Conservation (phyloP, 1,140 invertebrate genomes). For the Drosophila gunungcola region DNA sequence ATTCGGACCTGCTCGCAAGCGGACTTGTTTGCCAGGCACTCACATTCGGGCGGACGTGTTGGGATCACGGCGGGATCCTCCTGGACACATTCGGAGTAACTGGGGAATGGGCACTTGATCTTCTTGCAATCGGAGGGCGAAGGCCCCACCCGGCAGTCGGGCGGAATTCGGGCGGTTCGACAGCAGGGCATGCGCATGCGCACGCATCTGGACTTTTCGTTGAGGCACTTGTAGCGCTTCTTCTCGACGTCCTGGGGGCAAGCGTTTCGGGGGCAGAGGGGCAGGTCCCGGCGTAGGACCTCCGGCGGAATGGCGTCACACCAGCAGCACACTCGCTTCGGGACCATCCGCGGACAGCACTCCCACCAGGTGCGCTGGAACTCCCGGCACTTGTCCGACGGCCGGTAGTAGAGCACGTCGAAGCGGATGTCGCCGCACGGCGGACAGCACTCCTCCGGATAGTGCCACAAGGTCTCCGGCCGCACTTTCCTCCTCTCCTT, state of each 20-base stretch:
- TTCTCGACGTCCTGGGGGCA: conserved; percentile 15
- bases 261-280: conserved; percentile 15
- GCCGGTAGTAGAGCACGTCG: conserved; percentile 56
- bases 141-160: not conserved
- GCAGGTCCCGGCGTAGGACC: conserved; percentile 3
- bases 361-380: conserved; percentile 76
- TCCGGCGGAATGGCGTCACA: conserved; percentile 59
- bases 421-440: conserved; percentile 37
- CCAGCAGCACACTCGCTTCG: conserved; percentile 47
- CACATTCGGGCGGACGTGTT: conserved; percentile 24
- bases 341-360: conserved; percentile 53
- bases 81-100: conserved; percentile 55
- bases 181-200: conserved; percentile 51
- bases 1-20: conserved; percentile 3
- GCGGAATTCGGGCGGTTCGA: conserved; percentile 37
- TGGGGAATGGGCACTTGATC: conserved; percentile 59
- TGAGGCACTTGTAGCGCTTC: conserved; percentile 4
- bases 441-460: conserved; percentile 47
- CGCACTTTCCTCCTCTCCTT: not conserved
- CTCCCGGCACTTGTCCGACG: conserved; percentile 42
- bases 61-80: conserved; percentile 8
- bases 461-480: conserved; percentile 17
- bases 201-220: conserved; percentile 7
- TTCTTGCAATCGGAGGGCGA: conserved; percentile 17
- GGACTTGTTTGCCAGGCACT: not conserved